Evolutionary conservation across 2,888 invertebrate genomes (phyloP), one percentile per base, ranked within the genome.

Genomic region (Hypomecis punctinalis): DNA sequence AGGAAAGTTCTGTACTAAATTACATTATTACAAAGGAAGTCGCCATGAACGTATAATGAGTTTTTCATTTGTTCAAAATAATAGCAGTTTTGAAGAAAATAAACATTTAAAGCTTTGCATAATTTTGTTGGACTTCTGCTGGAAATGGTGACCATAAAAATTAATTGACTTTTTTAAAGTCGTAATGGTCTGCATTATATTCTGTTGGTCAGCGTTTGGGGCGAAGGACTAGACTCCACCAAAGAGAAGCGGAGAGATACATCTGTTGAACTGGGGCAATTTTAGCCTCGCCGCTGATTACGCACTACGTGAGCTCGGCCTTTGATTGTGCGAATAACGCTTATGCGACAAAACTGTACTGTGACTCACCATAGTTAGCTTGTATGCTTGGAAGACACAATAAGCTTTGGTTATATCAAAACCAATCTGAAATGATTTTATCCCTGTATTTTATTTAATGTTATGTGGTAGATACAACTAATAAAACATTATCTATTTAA

Each of bases 1-100:
- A 76, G 73, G 64, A 72, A 82, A 83, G 79, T 77, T 85, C 75
- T 78, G 63, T 65, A 78, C 77, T 78, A 73, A 84, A 86, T 83
- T 85, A 82, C 82, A 67, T 84, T 84, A 85, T 85, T 86, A 69
- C 52, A 45, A 42, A 51, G 66, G 33, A 63, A 67, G 47, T 66
- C 49, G 46, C 53, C 59, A 66, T 66, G 58, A 58, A 57, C 61
- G 61, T 62, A 55, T 68, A 77, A 80, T 75, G 74, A 77, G 74
- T 77, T 75, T 69, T 74, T 75, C 74, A 71, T 76, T 76, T 67
- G 71, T 74, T 76, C 56, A 61, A 78, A 77, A 71, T 70, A 71
- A 74, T 74, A 69, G 70, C 63, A 65, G 61, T 70, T 68, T 49
- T 40, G 37, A 58, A 56, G 65, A 67, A 63, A 70, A 70, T 66